These are phyloP conservation scores for Acrocera orbiculus DNA, from an alignment of 2,888 invertebrate genomes.

Conservation along the genomic window DNA sequence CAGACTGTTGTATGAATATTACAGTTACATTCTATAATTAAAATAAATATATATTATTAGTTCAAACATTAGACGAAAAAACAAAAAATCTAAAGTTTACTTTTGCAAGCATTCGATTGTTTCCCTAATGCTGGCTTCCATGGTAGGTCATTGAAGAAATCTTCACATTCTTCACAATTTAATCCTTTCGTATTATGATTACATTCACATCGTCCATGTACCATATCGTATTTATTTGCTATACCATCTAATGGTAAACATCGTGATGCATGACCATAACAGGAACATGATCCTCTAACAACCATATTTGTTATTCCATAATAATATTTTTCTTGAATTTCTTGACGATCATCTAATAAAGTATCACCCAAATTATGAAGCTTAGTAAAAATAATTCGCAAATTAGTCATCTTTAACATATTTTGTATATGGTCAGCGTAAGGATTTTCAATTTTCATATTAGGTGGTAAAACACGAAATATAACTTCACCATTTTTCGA, in stretches of 20 bases:
- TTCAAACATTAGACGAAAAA: not conserved
- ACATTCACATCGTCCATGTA: conserved; percentile 93
- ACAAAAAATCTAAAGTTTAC: conserved; percentile 30
- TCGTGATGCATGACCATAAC: conserved; percentile 95
- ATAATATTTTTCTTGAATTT: conserved; percentile 98
- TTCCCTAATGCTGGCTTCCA: conserved; percentile 95
- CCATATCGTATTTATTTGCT: conserved; percentile 67
- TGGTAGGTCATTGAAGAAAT: conserved; percentile 92
- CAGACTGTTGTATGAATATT: conserved; percentile 86
- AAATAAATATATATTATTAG: too few relatives aligned
- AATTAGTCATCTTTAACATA: conserved; percentile 89
- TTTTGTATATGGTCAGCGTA: conserved; percentile 93
- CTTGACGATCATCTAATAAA: conserved; percentile 74
- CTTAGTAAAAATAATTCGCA: conserved; percentile 88
- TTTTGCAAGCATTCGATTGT: conserved; percentile 86
- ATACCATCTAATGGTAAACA: conserved; percentile 63
- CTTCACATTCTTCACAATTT: conserved; percentile 93
- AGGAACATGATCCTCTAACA: conserved; percentile 95
- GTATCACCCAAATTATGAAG: conserved; percentile 96
- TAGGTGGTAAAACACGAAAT: conserved; percentile 84
- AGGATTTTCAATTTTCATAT: conserved; percentile 75
- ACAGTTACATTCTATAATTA: conserved; percentile 71
- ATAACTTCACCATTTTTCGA: conserved; percentile 94
- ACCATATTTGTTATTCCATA: conserved; percentile 96
- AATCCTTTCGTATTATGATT: conserved; percentile 92